A percentile compares a stretch with the other conserved stretches of the same genome.
These are phyloP conservation scores for Drepana falcataria DNA, from an alignment of 2,888 invertebrate species.

Conservation along the genomic window DNA sequence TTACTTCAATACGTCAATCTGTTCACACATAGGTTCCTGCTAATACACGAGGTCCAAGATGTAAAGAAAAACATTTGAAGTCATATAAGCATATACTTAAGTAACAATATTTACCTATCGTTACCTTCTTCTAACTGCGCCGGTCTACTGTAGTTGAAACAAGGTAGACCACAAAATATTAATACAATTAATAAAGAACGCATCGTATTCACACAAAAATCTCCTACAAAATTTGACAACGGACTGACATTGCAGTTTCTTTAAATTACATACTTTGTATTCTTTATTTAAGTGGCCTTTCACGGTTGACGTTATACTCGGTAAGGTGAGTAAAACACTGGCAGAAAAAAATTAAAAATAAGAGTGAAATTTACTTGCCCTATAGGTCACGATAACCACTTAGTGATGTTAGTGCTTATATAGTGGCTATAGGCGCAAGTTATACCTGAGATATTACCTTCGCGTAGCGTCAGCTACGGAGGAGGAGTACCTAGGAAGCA, in stretches of 20 bases:
- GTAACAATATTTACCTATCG: constrained; percentile 36
- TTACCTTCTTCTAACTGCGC: constrained; percentile 27
- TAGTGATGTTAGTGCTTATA: too few species aligned
- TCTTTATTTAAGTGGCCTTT: neutral
- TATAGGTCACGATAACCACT: too few species aligned
- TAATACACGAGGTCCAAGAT: too few species aligned
- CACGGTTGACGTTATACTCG: neutral
- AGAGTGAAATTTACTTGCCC: too few species aligned
- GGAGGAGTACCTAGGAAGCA: too few species aligned
- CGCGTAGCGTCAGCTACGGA: too few species aligned
- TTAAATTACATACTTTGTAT: constrained; percentile 7
- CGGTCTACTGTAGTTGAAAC: constrained; percentile 28
- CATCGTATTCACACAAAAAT: constrained; percentile 34
- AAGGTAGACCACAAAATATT: constrained; percentile 22
- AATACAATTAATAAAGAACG: constrained; percentile 25
- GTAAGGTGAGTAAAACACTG: neutral
- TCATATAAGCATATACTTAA: too few species aligned
- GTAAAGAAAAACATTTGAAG: constrained; percentile 7
- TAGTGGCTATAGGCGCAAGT: too few species aligned
- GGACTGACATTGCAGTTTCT: constrained; percentile 20
- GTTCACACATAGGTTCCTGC: too few species aligned
- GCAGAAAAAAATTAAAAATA: neutral
- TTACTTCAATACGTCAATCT: too few species aligned
- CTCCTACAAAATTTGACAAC: constrained; percentile 28
- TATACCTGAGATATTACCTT: too few species aligned